A percentile compares a stretch with the other conserved stretches of the same genome.
These are phyloP conservation scores for Chrysaora quinquecirrha DNA, from an alignment of 30 jellyfish, hydroid and myxozoan species.

Conservation along the genomic window DNA sequence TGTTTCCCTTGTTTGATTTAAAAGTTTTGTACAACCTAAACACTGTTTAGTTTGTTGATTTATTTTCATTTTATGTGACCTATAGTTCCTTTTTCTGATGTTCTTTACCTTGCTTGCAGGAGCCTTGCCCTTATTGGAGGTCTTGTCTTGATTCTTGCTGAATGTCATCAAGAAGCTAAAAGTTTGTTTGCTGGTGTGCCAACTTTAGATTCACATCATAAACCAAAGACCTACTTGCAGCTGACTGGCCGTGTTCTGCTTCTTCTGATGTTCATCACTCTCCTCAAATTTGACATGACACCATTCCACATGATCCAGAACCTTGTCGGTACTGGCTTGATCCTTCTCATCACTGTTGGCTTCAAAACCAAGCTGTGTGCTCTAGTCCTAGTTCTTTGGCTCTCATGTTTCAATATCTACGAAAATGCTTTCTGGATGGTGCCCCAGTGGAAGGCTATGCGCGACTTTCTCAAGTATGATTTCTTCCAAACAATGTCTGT, in stretches of 20 bases:
- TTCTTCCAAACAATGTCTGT: constrained; percentile 99
- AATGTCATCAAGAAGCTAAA: constrained; percentile 94
- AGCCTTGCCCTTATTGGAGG: constrained; percentile 98
- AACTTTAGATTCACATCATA: constrained; percentile 87
- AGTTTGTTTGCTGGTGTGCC: constrained; percentile 99
- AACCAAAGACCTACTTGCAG: constrained; percentile 98
- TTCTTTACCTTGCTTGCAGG: constrained; percentile 47
- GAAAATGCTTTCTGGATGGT: constrained; percentile 99
- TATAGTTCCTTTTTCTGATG: no score
- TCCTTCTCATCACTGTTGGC: constrained; percentile 96
- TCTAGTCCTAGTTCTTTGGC: constrained; percentile 84
- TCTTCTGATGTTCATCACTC: constrained; percentile 94
- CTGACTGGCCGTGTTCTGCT: constrained; percentile 98
- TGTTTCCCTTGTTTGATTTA: no score
- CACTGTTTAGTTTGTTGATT: no score
- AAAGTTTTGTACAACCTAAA: no score
- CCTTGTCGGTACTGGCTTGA: constrained; percentile 82
- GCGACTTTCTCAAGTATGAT: constrained; percentile 97
- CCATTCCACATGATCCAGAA: constrained; percentile 92
- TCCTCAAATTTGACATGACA: constrained; percentile 91
- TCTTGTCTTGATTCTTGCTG: constrained; percentile 90
- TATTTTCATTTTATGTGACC: no score
- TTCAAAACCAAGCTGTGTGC: constrained; percentile 98
- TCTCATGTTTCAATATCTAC: constrained; percentile 70
- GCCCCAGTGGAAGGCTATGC: constrained; percentile 97